phyloP scores from a whole-genome alignment of 1,140 invertebrate genomes.

The Arion vulgaris region DNA sequence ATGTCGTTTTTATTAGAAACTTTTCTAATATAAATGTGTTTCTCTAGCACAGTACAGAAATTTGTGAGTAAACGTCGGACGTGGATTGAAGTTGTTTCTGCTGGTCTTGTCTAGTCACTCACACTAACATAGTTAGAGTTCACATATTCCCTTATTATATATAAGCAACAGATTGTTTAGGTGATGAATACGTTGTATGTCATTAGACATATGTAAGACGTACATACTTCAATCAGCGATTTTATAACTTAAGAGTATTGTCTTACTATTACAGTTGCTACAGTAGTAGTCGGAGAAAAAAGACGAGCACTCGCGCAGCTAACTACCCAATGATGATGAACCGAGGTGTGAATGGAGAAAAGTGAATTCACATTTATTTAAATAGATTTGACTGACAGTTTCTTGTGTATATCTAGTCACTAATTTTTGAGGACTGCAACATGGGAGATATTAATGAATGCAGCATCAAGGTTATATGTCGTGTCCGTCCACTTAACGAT shows the following conservation, averaged over 20 bases:
- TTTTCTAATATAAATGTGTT: background rate
- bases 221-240: too few species aligned
- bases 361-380: background rate
- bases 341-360: background rate
- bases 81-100: too few species aligned
- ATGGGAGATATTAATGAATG: slow-evolving; percentile 83
- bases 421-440: background rate
- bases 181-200: too few species aligned
- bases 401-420: background rate
- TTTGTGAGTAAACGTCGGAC: background rate
- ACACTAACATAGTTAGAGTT: too few species aligned
- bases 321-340: background rate
- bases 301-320: background rate
- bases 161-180: too few species aligned
- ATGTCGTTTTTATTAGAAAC: background rate
- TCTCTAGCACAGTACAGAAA: background rate
- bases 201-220: too few species aligned
- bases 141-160: too few species aligned
- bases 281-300: too few species aligned
- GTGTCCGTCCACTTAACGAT: slow-evolving; percentile 98
- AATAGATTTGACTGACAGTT: background rate
- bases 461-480: slow-evolving; percentile 98
- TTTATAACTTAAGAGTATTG: too few species aligned
- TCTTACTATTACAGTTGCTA: too few species aligned
- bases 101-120: too few species aligned